Conservation (phyloP, 2,113 vertebrate species). For the Ibidorhyncha struthersii region DNA sequence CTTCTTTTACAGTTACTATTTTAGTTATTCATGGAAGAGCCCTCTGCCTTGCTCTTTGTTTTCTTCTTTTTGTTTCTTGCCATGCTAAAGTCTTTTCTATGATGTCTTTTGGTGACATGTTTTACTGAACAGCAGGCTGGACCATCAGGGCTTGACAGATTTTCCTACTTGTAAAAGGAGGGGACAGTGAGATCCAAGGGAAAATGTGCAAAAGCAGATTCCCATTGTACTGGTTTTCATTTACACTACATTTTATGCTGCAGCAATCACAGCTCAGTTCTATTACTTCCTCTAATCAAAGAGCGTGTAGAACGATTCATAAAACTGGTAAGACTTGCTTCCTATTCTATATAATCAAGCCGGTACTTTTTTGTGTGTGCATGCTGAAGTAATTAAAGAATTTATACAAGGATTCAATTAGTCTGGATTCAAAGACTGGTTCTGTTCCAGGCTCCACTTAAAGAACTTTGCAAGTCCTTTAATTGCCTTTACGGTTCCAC, state of each 20-base stretch:
- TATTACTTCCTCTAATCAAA: not conserved
- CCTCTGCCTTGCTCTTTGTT: not conserved
- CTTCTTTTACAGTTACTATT: conserved; percentile 15
- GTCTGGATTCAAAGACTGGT: not conserved
- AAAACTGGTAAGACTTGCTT: not conserved
- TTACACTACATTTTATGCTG: not conserved
- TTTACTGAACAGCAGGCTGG: conserved; percentile 4
- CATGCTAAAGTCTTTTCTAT: not conserved
- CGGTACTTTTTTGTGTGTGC: not conserved
- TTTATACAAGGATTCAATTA: conserved; percentile 22
- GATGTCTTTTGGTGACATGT: not conserved
- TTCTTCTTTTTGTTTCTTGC: not conserved
- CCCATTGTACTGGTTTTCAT: not conserved
- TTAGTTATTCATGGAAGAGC: not conserved
- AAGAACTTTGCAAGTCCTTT: not conserved
- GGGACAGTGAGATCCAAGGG: not conserved
- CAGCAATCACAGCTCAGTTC: not conserved
- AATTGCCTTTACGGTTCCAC: not conserved
- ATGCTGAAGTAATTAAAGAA: not conserved
- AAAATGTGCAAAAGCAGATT: not conserved
- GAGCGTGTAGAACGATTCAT: not conserved
- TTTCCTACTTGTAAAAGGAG: not conserved
- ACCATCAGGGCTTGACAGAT: not conserved
- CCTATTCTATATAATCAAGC: not conserved
- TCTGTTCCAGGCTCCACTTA: not conserved